A percentile compares a stretch with the other conserved stretches of the same genome.
These are phyloP conservation scores for Alouatta palliata DNA, from an alignment of 2,113 vertebrate species.

Conservation along the genomic window DNA sequence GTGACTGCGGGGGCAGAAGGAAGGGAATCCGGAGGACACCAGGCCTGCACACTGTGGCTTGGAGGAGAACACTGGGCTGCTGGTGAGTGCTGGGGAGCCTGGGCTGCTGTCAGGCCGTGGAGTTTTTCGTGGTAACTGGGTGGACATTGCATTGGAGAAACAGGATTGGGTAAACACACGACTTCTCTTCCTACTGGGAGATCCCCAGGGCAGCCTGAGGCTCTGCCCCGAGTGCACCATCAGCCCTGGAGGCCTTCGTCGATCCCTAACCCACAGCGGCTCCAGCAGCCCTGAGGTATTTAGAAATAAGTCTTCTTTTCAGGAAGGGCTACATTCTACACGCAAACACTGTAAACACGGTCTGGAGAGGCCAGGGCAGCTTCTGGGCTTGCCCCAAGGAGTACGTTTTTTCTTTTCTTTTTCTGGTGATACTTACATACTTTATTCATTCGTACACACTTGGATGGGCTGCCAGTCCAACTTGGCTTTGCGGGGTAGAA, in stretches of 20 bases:
- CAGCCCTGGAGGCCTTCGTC: not conserved
- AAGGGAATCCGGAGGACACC: not conserved
- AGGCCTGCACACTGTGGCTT: not conserved
- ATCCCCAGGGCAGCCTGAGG: not conserved
- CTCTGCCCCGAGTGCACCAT: not conserved
- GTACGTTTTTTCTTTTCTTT: constrained; percentile 59
- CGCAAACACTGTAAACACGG: constrained; percentile 82
- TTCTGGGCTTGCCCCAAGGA: constrained; percentile 76
- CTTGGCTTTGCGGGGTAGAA: constrained; percentile 72
- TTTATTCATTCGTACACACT: constrained; percentile 77
- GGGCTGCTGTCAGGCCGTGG: not conserved
- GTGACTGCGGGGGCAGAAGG: not conserved
- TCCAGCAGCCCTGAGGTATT: constrained; percentile 77
- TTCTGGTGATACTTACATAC: constrained; percentile 70
- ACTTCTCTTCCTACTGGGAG: constrained; percentile 41
- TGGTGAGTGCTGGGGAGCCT: not conserved
- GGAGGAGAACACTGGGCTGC: not conserved
- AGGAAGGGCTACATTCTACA: constrained; percentile 78
- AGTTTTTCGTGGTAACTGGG: not conserved
- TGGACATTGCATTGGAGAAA: constrained; percentile 29
- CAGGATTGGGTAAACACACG: constrained; percentile 57
- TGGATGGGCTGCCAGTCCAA: constrained; percentile 75
- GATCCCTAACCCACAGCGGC: not conserved
- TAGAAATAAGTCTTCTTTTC: constrained; percentile 77
- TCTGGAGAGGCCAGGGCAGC: constrained; percentile 75